phyloP scores from a whole-genome alignment of 2,797 vertebrate genomes.

The Cuculus canorus region DNA sequence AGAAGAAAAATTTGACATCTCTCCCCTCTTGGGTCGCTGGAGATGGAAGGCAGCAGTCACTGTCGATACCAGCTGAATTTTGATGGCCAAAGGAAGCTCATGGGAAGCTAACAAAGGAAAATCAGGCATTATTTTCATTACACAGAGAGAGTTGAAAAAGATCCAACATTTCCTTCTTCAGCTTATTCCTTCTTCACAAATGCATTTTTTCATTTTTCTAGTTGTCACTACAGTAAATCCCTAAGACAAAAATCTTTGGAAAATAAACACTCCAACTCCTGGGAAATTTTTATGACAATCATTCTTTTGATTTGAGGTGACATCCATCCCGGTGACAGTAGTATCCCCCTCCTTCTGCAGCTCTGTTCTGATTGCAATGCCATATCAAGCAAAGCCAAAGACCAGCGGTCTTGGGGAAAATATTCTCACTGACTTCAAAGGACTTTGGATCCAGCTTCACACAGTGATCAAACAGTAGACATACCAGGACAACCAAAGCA shows the following conservation, averaged over 20 bases:
- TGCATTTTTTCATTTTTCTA: neutral
- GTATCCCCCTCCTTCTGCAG: neutral
- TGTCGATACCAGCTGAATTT: neutral
- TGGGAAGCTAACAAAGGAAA: neutral
- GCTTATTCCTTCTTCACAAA: neutral
- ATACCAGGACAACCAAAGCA: neutral
- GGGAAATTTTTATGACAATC: neutral
- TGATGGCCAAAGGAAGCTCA: slow-evolving; percentile 1
- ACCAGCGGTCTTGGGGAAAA: neutral
- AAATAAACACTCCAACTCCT: neutral
- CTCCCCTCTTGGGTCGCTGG: neutral
- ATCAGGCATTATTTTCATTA: neutral
- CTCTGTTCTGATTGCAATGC: neutral
- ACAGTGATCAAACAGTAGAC: neutral
- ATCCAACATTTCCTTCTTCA: neutral
- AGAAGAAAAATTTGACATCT: neutral
- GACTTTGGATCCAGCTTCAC: neutral
- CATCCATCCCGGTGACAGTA: neutral
- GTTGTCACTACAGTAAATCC: neutral
- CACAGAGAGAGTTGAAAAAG: neutral
- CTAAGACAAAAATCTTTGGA: neutral
- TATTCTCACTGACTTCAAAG: neutral
- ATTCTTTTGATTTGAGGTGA: neutral
- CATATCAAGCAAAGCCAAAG: neutral
- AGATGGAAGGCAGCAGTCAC: neutral